Evolutionary conservation across 2,888 invertebrate genomes (phyloP).

Genomic region (Allolobophora icterica): DNA sequence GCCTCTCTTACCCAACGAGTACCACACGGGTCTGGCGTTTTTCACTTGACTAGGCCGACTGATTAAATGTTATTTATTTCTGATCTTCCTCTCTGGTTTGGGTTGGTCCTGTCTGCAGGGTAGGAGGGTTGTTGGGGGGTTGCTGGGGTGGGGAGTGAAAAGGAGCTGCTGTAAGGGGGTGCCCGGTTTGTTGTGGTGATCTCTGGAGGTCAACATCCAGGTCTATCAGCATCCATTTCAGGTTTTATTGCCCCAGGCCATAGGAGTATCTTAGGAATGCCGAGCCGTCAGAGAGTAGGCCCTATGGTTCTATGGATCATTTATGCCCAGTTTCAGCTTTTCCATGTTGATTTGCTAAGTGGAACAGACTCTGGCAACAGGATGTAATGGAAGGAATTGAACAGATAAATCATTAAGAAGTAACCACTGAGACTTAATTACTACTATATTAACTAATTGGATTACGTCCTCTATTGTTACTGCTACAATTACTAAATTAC

Average conservation of each 20-base stretch:
- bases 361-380: not conserved
- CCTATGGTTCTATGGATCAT: not conserved
- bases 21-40: not conserved
- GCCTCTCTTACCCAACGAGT: not conserved
- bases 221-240: not conserved
- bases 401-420: not conserved
- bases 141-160: too few species aligned
- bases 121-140: not conserved
- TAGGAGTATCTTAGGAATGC: constrained; percentile 17
- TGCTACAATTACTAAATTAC: not conserved
- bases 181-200: constrained; percentile 11
- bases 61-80: constrained; percentile 17
- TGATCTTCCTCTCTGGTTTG: not conserved
- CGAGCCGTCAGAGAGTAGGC: not conserved
- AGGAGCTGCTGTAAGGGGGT: not conserved
- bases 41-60: not conserved
- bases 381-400: not conserved
- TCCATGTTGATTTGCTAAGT: not conserved
- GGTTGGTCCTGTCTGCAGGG: not conserved
- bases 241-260: not conserved
- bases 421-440: not conserved
- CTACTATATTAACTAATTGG: not conserved
- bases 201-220: constrained; percentile 11
- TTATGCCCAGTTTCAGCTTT: not conserved
- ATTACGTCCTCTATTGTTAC: not conserved